Conservation (phyloP, 2,113 vertebrate genomes). For the Catharus minimus region DNA sequence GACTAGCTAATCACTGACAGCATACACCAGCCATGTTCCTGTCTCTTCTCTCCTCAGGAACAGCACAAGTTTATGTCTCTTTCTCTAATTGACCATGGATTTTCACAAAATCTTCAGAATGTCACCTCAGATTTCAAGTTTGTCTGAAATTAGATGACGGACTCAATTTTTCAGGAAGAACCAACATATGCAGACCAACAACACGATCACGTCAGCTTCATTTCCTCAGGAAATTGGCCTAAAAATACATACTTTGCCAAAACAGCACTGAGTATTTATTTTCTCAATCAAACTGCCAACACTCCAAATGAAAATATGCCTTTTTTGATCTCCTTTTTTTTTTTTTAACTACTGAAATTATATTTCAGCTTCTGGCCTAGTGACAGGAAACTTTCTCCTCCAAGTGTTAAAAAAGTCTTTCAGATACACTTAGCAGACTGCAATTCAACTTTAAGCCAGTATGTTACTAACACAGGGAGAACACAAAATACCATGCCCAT, state of each 20-base stretch:
- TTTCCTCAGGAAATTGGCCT: conserved; percentile 3
- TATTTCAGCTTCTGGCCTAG: not conserved
- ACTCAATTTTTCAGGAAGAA: not conserved
- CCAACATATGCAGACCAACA: not conserved
- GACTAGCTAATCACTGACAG: not conserved
- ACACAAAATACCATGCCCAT: not conserved
- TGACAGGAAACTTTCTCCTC: not conserved
- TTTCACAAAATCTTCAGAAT: not conserved
- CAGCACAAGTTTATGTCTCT: not conserved
- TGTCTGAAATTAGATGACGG: not conserved
- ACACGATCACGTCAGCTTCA: not conserved
- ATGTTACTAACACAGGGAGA: not conserved
- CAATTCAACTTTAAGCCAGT: not conserved
- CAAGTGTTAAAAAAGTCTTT: not conserved
- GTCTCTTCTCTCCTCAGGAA: not conserved
- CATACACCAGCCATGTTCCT: not conserved
- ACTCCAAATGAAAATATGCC: not conserved
- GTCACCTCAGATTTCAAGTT: not conserved
- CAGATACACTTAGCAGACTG: not conserved
- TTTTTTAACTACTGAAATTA: not conserved
- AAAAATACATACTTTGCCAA: not conserved
- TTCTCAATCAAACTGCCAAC: not conserved
- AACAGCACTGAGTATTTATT: not conserved
- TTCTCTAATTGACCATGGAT: not conserved
- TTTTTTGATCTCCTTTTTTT: not conserved